Conservation (phyloP, 1,140 invertebrate genomes). For the Neelides sp. region DNA sequence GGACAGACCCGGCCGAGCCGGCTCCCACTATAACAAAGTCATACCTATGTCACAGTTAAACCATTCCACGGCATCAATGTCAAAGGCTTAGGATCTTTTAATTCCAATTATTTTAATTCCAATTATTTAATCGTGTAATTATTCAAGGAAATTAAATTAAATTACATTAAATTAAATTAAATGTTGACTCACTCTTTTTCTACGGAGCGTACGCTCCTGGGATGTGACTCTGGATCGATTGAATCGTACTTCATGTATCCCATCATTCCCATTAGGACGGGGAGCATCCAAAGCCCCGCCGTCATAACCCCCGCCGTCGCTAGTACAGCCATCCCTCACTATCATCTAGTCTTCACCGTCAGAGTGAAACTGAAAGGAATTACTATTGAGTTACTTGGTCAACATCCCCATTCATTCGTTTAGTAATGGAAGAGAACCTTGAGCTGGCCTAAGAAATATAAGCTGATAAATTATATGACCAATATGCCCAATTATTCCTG, state of each 20-base stretch:
- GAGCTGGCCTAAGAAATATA: too few species aligned
- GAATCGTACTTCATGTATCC: slow-evolving; percentile 61
- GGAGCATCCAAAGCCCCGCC: slow-evolving; percentile 41
- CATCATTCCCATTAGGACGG: slow-evolving; percentile 57
- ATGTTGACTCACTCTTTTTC: slow-evolving; percentile 28
- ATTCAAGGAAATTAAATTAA: too few species aligned
- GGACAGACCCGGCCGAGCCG: slow-evolving; percentile 84
- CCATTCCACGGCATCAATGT: slow-evolving; percentile 49
- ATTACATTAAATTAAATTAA: not conserved
- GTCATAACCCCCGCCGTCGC: slow-evolving; percentile 30
- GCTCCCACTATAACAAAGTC: slow-evolving; percentile 85
- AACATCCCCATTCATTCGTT: too few species aligned
- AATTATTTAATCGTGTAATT: not conserved
- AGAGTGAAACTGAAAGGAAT: slow-evolving; percentile 27
- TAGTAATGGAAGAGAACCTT: too few species aligned
- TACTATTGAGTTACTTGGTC: too few species aligned
- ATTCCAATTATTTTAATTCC: not conserved
- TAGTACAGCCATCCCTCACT: slow-evolving; percentile 26
- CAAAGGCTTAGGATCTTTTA: slow-evolving; percentile 48
- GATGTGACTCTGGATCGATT: slow-evolving; percentile 66
- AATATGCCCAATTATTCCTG: too few species aligned
- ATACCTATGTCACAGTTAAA: slow-evolving; percentile 60
- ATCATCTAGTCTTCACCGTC: slow-evolving; percentile 20
- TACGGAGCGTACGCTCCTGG: slow-evolving; percentile 44
- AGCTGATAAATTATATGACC: too few species aligned